Percentiles rank a stretch among this genome's conserved stretches.
phyloP scores from a whole-genome alignment of 2,797 vertebrate genomes.

The Sebastes hopkinsi region DNA sequence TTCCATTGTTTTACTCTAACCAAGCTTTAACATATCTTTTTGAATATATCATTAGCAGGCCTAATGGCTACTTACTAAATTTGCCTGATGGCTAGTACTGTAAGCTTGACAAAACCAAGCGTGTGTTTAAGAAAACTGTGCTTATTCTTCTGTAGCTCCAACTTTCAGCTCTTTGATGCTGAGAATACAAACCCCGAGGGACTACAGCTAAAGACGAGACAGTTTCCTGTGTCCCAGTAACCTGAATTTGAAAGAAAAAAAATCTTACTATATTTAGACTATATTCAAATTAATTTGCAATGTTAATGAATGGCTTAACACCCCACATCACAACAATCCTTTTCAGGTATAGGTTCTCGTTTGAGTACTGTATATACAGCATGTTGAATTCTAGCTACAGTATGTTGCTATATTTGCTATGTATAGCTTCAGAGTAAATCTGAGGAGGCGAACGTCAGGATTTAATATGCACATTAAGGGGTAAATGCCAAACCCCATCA shows the following conservation, averaged over 20 bases:
- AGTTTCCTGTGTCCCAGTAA: slow-evolving; percentile 67
- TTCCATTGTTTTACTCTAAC: neutral
- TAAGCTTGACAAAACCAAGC: slow-evolving; percentile 1
- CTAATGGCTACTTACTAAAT: neutral
- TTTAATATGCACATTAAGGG: neutral
- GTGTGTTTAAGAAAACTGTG: slow-evolving; percentile 43
- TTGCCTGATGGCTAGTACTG: neutral
- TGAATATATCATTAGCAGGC: neutral
- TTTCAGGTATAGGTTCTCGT: slow-evolving; percentile 15
- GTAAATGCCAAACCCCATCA: neutral
- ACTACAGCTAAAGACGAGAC: slow-evolving; percentile 49
- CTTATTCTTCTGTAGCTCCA: slow-evolving; percentile 35
- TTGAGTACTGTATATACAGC: neutral
- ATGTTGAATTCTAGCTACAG: neutral
- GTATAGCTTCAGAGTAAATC: neutral
- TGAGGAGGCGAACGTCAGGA: neutral
- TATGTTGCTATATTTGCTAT: neutral
- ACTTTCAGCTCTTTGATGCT: slow-evolving; percentile 56
- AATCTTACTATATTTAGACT: slow-evolving; percentile 55
- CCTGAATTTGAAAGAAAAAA: slow-evolving; percentile 57
- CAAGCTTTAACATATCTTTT: neutral
- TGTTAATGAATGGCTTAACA: slow-evolving; percentile 47
- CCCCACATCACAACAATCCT: neutral
- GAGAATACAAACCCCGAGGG: slow-evolving; percentile 44
- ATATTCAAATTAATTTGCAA: slow-evolving; percentile 37